phyloP scores from a whole-genome alignment of 2,797 vertebrate genomes.

The Australoheros facetus region DNA sequence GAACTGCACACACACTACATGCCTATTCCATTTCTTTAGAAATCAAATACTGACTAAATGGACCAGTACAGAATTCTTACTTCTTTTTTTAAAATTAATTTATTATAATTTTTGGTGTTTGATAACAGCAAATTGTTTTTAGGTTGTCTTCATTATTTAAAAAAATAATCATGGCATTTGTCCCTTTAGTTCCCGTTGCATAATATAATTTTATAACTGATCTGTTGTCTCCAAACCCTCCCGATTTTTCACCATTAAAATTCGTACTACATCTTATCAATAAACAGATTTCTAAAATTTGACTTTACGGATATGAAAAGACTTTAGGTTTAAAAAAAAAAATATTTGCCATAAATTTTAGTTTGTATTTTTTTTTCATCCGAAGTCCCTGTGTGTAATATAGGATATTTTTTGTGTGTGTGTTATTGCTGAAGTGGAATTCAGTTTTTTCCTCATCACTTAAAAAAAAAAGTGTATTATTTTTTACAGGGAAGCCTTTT shows the following conservation, averaged over 20 bases:
- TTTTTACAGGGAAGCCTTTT: conserved; percentile 7
- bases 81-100: too few relatives aligned
- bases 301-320: neutral
- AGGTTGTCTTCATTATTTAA: neutral
- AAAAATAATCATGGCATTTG: neutral
- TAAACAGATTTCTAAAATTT: neutral
- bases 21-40: conserved; percentile 7
- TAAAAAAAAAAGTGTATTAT: conserved; percentile 15
- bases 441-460: neutral
- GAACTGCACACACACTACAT: conserved; percentile 25
- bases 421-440: neutral
- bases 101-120: neutral
- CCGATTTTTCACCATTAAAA: neutral
- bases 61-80: neutral
- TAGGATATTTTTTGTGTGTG: neutral
- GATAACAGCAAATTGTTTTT: neutral
- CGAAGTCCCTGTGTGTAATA: neutral
- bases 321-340: too few relatives aligned
- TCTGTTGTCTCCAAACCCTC: neutral
- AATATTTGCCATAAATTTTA: neutral
- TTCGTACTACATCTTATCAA: neutral
- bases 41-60: neutral
- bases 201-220: accelerated
- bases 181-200: neutral
- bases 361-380: neutral